Evolutionary conservation across 2,113 vertebrate genomes (phyloP).

Genomic region (Tauraco erythrolophus): DNA sequence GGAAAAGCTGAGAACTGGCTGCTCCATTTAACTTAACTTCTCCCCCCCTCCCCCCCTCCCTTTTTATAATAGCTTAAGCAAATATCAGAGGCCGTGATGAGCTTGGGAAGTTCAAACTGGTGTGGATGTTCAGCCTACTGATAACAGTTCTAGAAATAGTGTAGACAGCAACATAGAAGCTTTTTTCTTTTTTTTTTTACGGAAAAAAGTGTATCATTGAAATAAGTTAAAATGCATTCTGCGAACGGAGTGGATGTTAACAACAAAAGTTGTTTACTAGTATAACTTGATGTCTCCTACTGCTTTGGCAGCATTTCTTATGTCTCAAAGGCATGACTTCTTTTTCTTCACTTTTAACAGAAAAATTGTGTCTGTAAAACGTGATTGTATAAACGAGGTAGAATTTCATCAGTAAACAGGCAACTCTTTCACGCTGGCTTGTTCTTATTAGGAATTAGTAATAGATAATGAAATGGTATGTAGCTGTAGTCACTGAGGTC

Average conservation of each 20-base stretch:
- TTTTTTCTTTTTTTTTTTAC: background rate
- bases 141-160: background rate
- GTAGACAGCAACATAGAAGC: background rate
- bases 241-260: background rate
- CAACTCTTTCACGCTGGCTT: background rate
- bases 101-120: background rate
- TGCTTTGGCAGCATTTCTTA: background rate
- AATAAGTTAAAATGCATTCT: background rate
- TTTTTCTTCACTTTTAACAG: background rate
- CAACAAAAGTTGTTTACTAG: background rate
- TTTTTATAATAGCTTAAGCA: background rate
- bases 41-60: too few species aligned
- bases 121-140: background rate
- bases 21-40: background rate
- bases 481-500: background rate
- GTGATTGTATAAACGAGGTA: background rate
- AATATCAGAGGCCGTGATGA: conserved; percentile 7
- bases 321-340: background rate
- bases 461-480: background rate
- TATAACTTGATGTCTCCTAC: background rate
- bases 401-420: background rate
- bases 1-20: conserved; percentile 22
- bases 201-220: background rate
- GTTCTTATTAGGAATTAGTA: background rate
- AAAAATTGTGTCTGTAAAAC: background rate